Evolutionary conservation across 2,888 invertebrate genomes (phyloP).

Genomic region (Andricus curvator): DNA sequence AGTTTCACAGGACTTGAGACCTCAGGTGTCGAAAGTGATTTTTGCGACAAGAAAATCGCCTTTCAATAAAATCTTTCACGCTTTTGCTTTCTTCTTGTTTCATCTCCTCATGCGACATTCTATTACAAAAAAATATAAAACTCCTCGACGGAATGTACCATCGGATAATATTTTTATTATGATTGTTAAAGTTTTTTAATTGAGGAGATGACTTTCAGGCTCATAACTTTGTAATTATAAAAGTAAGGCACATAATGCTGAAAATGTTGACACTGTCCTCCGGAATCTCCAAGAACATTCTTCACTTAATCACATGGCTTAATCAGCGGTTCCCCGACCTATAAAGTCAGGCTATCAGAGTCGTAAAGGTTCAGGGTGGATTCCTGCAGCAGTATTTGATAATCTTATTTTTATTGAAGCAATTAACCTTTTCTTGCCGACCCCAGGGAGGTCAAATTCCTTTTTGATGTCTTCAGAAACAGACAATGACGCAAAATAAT

Average conservation of each 20-base stretch:
- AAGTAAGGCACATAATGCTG: background rate
- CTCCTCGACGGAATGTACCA: too few species aligned
- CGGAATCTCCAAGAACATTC: background rate
- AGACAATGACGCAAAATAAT: background rate
- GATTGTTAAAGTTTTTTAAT: too few species aligned
- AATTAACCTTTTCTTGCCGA: background rate
- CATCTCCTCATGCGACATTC: too few species aligned
- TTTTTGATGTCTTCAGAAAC: background rate
- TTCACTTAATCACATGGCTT: background rate
- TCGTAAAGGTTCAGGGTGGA: background rate
- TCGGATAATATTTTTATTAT: too few species aligned
- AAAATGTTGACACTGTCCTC: background rate
- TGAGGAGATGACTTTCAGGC: background rate
- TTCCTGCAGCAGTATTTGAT: background rate
- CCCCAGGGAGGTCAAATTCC: background rate
- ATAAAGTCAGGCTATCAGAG: background rate
- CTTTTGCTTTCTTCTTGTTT: background rate
- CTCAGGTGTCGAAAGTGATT: background rate
- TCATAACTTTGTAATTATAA: background rate
- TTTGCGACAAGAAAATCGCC: background rate
- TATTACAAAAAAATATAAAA: too few species aligned
- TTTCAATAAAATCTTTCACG: background rate
- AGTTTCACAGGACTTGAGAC: conserved; percentile 17
- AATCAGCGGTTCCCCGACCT: background rate
- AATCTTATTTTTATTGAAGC: background rate